Percentiles rank a stretch among this genome's conserved stretches.
phyloP scores from a whole-genome alignment of 2,113 vertebrate genomes.

The Lamprotornis superbus region DNA sequence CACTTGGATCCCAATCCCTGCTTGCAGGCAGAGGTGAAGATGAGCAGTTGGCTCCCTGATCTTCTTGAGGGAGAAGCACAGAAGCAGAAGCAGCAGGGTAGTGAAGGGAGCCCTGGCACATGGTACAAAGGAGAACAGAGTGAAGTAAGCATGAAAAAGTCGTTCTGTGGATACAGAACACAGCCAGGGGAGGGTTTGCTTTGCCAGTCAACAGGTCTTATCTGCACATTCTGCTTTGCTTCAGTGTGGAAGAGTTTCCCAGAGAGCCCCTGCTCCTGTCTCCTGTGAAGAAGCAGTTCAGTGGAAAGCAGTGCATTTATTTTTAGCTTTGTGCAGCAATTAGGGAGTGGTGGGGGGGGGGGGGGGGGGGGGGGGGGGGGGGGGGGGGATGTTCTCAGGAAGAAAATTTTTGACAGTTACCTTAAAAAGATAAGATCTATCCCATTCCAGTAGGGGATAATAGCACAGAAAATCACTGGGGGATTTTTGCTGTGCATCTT shows the following conservation, averaged over 20 bases:
- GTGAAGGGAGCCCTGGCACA: background rate
- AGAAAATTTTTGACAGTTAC: background rate
- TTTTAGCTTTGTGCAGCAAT: background rate
- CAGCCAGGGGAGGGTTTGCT: background rate
- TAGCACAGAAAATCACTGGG: background rate
- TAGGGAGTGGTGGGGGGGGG: background rate
- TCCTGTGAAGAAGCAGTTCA: background rate
- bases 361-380: rapidly evolving
- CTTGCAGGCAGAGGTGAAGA: background rate
- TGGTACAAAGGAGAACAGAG: rapidly evolving
- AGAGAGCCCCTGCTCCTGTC: background rate
- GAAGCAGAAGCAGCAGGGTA: background rate
- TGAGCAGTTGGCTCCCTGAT: background rate
- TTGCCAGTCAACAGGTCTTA: background rate
- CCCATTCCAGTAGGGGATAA: background rate
- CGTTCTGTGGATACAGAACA: background rate
- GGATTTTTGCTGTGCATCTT: background rate
- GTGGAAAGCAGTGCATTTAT: background rate
- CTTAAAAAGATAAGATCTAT: constrained; percentile 14
- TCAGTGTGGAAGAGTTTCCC: background rate
- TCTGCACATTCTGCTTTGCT: background rate
- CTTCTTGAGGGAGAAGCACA: background rate
- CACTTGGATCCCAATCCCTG: background rate
- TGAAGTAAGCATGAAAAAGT: background rate
- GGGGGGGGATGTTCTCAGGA: background rate